These are phyloP conservation scores for Lagodon rhomboides DNA, from an alignment of 2,797 vertebrate genomes.

Conservation along the genomic window DNA sequence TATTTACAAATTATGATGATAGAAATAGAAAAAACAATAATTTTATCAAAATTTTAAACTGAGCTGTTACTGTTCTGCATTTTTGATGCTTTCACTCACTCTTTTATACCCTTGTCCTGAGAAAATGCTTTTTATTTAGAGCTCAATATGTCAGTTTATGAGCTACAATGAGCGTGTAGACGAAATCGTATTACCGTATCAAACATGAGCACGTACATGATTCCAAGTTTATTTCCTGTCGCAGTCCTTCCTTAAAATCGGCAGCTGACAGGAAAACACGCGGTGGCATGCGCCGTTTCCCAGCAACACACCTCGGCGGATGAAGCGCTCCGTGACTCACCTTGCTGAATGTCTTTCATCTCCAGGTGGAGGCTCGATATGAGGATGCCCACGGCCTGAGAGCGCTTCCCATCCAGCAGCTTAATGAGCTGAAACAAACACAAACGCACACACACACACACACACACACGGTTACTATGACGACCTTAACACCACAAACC, in stretches of 20 bases:
- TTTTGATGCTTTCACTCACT: not conserved
- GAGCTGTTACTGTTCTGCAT: not conserved
- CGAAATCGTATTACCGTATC: not conserved
- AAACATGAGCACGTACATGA: too few relatives aligned
- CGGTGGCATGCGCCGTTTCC: not conserved
- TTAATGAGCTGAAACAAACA: conserved; percentile 90
- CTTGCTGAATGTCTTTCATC: conserved; percentile 98
- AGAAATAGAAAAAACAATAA: not conserved
- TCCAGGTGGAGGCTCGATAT: conserved; percentile 99
- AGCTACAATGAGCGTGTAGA: too few relatives aligned
- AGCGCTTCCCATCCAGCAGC: conserved; percentile 94
- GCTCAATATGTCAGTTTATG: too few relatives aligned
- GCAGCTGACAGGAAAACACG: not conserved
- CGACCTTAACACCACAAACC: conserved; percentile 36
- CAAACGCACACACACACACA: conserved; percentile 27
- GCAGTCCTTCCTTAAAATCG: not conserved
- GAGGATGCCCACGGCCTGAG: conserved; percentile 96
- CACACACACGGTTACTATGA: conserved; percentile 53
- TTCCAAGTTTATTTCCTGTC: not conserved
- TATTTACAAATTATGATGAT: not conserved
- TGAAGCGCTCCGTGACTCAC: conserved; percentile 76
- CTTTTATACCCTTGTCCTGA: not conserved
- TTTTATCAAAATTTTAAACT: not conserved
- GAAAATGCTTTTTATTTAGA: not conserved
- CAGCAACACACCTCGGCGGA: not conserved